Evolutionary conservation across 2,888 invertebrate genomes (phyloP), one percentile per base, ranked within the genome.

Genomic region (Catocala sponsa): DNA sequence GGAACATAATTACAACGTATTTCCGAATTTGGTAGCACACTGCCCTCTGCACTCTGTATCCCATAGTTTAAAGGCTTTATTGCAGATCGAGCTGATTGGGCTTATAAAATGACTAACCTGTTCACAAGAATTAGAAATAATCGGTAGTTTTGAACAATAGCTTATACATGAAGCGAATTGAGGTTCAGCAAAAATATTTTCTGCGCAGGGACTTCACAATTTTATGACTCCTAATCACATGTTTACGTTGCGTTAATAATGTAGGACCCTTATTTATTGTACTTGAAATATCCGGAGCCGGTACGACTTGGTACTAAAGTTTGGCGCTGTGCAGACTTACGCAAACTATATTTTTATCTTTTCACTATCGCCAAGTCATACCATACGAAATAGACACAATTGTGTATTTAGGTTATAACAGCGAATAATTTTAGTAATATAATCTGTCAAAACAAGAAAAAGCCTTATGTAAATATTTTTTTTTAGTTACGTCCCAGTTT

Each of bases 401-500:
- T 52, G 42, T n/a, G 32, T 50, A n/a, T 50, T 38, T 50, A 2
- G 35, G 50, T 35, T 32, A 41, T 41, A 38, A 41, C 6, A 51
- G 42, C 32, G 7, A 51, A 41, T 13, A 35, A 13, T 41, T 41
- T 15, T 15, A 12, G 5, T 13, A 42, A 44, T 44, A 11, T 7
- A 41, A 46, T 55, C n/a, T 43, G 46, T 52, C 56, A 62, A 66
- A 53, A 68, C 54, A 68, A 35, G 65, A 55, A 63, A 60, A 70
- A 71, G 60, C 63, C 69, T 68, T 63, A 66, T 66, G 72, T 67
- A 80, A 81, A 76, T 75, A 15, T 25, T 66, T 56, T 70, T 72
- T 66, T 70, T 65, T 71, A 57, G 63, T 68, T 53, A 59, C 69
- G 84, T 63, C 74, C 84, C 78, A 82, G 81, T 82, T 86, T 80